A percentile compares a stretch with the other conserved stretches of the same genome.
Evolutionary conservation across 2,797 vertebrate genomes (phyloP).

Genomic region (Falco rusticolus): DNA sequence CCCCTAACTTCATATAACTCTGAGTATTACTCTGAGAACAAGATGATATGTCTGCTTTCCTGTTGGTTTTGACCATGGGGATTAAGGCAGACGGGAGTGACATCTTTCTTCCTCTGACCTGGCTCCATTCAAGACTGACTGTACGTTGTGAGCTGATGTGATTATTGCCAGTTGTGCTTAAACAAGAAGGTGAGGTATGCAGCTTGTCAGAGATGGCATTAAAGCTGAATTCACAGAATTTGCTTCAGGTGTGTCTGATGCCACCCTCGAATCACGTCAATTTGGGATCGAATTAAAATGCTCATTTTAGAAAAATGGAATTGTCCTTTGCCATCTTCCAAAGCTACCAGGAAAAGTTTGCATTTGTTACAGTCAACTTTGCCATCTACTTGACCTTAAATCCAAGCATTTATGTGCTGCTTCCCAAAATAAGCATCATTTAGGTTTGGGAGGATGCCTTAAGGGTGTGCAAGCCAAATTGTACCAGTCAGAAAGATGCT

Average conservation of each 20-base stretch:
- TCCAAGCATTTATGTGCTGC: constrained; percentile 51
- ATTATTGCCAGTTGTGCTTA: background rate
- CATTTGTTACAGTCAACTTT: constrained; percentile 39
- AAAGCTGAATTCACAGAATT: background rate
- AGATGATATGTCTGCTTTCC: background rate
- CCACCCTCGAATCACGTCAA: background rate
- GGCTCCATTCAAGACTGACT: background rate
- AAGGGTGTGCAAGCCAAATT: constrained; percentile 43
- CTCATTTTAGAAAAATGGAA: background rate
- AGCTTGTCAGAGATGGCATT: background rate
- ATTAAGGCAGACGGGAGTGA: background rate
- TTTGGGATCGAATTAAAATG: background rate
- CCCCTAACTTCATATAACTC: background rate
- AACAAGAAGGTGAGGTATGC: background rate
- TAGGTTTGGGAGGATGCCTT: constrained; percentile 53
- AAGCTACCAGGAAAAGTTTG: constrained; percentile 49
- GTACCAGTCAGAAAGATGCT: constrained; percentile 40
- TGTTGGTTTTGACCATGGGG: background rate
- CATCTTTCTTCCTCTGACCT: background rate
- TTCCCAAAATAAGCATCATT: constrained; percentile 70
- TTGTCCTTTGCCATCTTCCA: background rate
- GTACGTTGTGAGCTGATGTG: background rate
- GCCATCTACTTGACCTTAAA: constrained; percentile 71
- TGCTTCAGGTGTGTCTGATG: background rate
- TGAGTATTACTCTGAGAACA: background rate